phyloP scores from a whole-genome alignment of 2,797 vertebrate species.

The Coccyzus lansbergi region DNA sequence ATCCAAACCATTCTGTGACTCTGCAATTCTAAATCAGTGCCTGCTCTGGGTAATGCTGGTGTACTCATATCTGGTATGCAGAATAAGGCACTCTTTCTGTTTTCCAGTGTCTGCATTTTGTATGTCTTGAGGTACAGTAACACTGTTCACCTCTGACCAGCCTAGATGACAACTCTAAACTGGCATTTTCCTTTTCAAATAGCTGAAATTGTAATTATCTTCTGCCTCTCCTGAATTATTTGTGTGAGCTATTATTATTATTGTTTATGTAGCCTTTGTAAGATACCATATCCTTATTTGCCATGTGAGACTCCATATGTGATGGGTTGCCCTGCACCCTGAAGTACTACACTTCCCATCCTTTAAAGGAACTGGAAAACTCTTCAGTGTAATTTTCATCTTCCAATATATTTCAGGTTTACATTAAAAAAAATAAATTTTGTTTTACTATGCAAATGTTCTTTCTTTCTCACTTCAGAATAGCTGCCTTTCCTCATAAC shows the following conservation, averaged over 20 bases:
- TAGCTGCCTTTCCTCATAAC: neutral
- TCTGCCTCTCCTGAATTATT: neutral
- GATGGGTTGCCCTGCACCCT: neutral
- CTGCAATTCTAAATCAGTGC: no score
- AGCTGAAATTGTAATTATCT: neutral
- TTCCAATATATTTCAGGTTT: neutral
- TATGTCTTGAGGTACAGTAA: neutral
- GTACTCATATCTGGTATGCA: neutral
- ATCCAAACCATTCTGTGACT: no score
- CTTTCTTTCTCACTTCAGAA: neutral
- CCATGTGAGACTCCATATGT: neutral
- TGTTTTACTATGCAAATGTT: neutral
- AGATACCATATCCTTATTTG: neutral
- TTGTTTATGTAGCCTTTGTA: neutral
- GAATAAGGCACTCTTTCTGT: neutral
- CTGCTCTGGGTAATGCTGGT: neutral
- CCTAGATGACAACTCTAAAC: neutral
- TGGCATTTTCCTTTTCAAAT: neutral
- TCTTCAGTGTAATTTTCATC: neutral
- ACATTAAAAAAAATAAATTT: neutral
- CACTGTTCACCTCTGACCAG: neutral
- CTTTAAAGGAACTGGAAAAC: neutral
- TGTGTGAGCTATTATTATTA: neutral
- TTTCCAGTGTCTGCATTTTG: neutral
- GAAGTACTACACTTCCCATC: neutral